Conservation (phyloP, 2,888 invertebrate species). For the Stratiomys singularior region DNA sequence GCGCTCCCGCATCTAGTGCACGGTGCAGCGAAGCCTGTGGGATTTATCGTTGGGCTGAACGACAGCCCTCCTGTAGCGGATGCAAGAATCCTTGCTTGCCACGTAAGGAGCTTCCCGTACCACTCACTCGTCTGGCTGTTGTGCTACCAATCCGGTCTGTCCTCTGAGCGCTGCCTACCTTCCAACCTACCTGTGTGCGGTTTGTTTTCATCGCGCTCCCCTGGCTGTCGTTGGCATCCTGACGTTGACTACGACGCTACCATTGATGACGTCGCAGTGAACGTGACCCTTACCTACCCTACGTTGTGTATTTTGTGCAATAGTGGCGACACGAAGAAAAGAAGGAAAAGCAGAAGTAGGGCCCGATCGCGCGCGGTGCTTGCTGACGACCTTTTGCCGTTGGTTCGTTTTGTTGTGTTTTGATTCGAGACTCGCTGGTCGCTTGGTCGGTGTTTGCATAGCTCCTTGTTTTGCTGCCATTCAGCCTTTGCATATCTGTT, state of each 20-base stretch:
- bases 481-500: neutral
- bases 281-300: conserved; percentile 46
- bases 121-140: no score
- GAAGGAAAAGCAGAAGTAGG: neutral
- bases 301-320: conserved; percentile 42
- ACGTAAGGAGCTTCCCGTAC: conserved; percentile 4
- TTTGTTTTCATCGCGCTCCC: conserved; percentile 33
- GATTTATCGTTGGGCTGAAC: neutral
- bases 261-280: conserved; percentile 38
- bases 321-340: conserved; percentile 2
- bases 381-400: conserved; percentile 24
- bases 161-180: conserved; percentile 2
- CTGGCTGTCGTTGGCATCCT: conserved; percentile 10
- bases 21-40: neutral
- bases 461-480: neutral
- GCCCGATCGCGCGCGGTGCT: conserved; percentile 15
- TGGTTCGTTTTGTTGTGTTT: conserved; percentile 17
- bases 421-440: neutral
- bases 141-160: neutral
- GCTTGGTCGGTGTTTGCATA: neutral
- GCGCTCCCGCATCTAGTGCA: neutral
- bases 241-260: neutral
- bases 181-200: conserved; percentile 22
- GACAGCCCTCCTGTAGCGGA: neutral
- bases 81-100: neutral